Percentiles rank a stretch among this genome's conserved stretches.
These are phyloP conservation scores for Lerema accius DNA, from an alignment of 1,140 invertebrate species.

Conservation along the genomic window DNA sequence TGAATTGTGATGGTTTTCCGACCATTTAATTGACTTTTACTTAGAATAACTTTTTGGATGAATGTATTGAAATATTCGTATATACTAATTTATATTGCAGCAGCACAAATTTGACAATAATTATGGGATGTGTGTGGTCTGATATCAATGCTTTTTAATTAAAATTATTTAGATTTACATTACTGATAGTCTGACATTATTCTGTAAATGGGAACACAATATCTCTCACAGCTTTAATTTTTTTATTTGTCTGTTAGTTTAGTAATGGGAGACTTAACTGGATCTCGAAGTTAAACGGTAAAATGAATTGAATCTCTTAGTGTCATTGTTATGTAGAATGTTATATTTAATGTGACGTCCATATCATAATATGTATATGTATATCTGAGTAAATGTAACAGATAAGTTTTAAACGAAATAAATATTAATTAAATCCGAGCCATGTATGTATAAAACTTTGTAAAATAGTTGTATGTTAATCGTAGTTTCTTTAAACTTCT, in stretches of 20 bases:
- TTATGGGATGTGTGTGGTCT: not conserved
- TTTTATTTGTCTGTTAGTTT: not conserved
- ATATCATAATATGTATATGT: conserved; percentile 43
- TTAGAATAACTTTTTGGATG: conserved; percentile 1
- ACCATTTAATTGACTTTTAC: conserved; percentile 25
- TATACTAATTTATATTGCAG: not conserved
- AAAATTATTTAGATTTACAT: not conserved
- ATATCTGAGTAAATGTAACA: conserved; percentile 52
- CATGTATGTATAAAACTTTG: conserved; percentile 52
- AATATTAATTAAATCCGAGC: conserved; percentile 64
- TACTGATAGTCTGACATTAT: too few relatives aligned
- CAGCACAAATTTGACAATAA: not conserved
- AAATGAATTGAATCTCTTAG: conserved; percentile 14
- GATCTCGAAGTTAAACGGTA: conserved; percentile 11
- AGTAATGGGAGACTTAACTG: not conserved
- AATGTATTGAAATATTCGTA: not conserved
- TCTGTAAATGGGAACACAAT: not conserved
- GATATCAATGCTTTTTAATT: not conserved
- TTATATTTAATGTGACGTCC: conserved; percentile 22
- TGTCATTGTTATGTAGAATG: conserved; percentile 7
- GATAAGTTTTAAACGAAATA: conserved; percentile 35
- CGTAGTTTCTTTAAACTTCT: conserved; percentile 23
- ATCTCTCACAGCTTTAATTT: not conserved
- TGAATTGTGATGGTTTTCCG: conserved; percentile 39
- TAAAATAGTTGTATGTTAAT: conserved; percentile 22